A percentile compares a stretch with the other conserved stretches of the same genome.
These are phyloP conservation scores for Lepilemur septentrionalis DNA, from an alignment of 2,797 vertebrate species.

Conservation along the genomic window DNA sequence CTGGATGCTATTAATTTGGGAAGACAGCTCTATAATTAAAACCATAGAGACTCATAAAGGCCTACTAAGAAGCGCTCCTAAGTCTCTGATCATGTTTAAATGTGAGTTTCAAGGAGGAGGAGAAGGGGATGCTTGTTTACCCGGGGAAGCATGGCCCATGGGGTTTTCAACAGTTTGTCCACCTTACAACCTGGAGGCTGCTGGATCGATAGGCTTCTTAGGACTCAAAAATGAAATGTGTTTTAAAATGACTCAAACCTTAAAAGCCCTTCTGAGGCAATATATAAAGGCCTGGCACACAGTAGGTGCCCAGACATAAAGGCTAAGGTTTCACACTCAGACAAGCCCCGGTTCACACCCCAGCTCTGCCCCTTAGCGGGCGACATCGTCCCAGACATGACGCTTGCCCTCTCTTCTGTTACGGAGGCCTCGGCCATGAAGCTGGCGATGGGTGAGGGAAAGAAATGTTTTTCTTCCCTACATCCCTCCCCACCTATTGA, in stretches of 20 bases:
- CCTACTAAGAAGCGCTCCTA: not conserved
- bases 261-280: no score
- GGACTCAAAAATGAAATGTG: not conserved
- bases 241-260: not conserved
- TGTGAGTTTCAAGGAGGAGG: not conserved
- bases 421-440: not conserved
- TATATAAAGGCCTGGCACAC: fast-evolving
- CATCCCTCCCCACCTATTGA: not conserved
- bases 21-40: not conserved
- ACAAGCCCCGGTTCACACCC: not conserved
- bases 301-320: not conserved
- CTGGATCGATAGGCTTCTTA: not conserved
- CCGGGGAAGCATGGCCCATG: fast-evolving
- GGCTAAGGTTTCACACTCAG: not conserved
- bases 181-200: not conserved
- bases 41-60: not conserved
- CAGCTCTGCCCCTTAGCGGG: not conserved
- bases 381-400: fast-evolving
- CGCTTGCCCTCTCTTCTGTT: not conserved
- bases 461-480: not conserved
- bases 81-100: not conserved
- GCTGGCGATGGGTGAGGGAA: not conserved
- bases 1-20: not conserved
- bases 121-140: not conserved
- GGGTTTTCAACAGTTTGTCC: not conserved